Evolutionary conservation across 2,113 vertebrate genomes (phyloP).

Genomic region (Chionis minor): DNA sequence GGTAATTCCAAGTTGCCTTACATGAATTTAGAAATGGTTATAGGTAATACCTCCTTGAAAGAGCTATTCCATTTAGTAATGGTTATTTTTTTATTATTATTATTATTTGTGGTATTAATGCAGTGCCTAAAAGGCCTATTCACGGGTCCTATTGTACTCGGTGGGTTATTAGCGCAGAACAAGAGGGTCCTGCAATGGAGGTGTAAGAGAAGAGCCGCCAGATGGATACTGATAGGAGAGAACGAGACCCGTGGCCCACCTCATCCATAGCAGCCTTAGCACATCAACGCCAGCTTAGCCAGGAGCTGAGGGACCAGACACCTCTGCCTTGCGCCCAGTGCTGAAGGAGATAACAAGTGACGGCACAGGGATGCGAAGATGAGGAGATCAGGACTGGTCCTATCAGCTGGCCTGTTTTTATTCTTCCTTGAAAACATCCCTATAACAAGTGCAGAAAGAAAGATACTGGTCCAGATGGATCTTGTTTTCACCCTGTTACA

Average conservation of each 20-base stretch:
- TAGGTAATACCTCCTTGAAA: neutral
- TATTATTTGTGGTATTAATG: neutral
- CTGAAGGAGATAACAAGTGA: neutral
- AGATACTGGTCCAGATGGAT: neutral
- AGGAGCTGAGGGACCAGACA: neutral
- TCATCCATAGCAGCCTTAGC: neutral
- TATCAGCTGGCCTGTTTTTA: neutral
- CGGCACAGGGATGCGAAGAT: accelerated
- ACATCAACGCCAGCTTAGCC: neutral
- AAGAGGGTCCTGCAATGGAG: neutral
- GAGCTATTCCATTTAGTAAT: neutral
- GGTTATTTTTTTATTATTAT: neutral
- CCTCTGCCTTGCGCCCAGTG: accelerated
- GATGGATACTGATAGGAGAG: neutral
- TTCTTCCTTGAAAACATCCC: neutral
- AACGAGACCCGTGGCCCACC: accelerated
- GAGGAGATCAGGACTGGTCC: neutral
- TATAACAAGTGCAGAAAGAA: neutral
- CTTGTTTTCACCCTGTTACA: neutral
- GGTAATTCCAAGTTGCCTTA: neutral
- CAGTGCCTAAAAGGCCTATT: neutral
- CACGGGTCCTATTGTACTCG: neutral
- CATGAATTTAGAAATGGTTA: neutral
- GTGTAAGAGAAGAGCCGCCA: neutral
- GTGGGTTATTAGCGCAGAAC: neutral